phyloP scores from a whole-genome alignment of 2,888 invertebrate genomes.

The Campoplex nolae region DNA sequence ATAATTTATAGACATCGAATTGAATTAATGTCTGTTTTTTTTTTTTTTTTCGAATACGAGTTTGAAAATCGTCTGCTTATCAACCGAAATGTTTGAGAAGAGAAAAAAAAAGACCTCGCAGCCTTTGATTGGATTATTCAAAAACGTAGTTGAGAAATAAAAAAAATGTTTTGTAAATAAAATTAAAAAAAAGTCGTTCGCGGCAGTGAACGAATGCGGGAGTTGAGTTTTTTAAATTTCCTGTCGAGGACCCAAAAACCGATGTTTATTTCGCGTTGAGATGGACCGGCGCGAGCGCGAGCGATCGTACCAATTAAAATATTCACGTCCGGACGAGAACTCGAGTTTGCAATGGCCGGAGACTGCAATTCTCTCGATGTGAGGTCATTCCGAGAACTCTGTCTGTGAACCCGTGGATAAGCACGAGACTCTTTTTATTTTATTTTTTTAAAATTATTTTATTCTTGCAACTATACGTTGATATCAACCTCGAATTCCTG shows the following conservation, averaged over 20 bases:
- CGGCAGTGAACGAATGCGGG: not conserved
- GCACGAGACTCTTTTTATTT: constrained; percentile 48
- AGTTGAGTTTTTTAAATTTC: constrained; percentile 54
- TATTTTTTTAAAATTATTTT: constrained; percentile 52
- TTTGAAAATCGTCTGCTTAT: not conserved
- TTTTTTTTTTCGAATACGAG: not conserved
- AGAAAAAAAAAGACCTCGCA: not conserved
- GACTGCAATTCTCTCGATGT: constrained; percentile 75
- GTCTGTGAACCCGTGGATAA: constrained; percentile 77
- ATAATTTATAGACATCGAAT: not conserved
- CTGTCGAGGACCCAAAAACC: constrained; percentile 64
- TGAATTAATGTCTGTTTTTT: not conserved
- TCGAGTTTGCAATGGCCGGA: constrained; percentile 58
- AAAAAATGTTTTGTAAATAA: not conserved
- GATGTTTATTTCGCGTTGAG: constrained; percentile 65
- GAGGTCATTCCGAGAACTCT: constrained; percentile 79
- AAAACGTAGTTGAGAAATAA: not conserved
- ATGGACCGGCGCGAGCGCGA: constrained; percentile 47
- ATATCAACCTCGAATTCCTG: constrained; percentile 58
- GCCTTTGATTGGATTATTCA: not conserved
- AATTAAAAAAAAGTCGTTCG: constrained; percentile 27
- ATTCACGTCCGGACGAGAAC: constrained; percentile 70
- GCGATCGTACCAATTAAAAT: constrained; percentile 73
- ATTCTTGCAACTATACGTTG: constrained; percentile 62
- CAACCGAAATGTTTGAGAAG: not conserved